Evolutionary conservation across 2,113 vertebrate genomes (phyloP).

Genomic region (Phaethon lepturus): DNA sequence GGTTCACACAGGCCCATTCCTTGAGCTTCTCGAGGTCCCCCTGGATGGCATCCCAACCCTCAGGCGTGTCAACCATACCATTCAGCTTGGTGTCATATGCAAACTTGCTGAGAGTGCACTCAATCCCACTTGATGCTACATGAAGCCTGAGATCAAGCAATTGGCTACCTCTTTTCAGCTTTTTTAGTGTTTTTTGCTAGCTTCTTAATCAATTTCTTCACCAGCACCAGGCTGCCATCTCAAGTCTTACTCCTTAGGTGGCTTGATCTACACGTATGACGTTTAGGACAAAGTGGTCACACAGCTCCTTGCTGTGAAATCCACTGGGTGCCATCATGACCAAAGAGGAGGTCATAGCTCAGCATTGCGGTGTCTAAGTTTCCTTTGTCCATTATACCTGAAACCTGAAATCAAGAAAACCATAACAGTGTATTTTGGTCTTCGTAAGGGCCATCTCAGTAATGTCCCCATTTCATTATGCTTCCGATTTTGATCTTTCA

Average conservation of each 20-base stretch:
- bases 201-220: not conserved
- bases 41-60: too few relatives aligned
- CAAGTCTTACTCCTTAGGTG: not conserved
- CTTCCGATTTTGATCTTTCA: not conserved
- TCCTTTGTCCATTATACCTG: not conserved
- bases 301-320: not conserved
- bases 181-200: not conserved
- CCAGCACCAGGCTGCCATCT: not conserved
- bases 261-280: not conserved
- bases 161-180: not conserved
- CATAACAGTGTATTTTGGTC: not conserved
- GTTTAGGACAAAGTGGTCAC: not conserved
- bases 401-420: not conserved
- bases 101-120: too few relatives aligned
- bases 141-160: not conserved
- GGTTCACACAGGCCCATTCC: too few relatives aligned
- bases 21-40: too few relatives aligned
- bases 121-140: not conserved
- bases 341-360: not conserved
- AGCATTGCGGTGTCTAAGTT: not conserved
- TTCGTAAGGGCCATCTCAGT: not conserved
- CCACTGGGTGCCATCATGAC: not conserved
- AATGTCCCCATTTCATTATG: not conserved
- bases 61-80: too few relatives aligned
- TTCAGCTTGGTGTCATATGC: too few relatives aligned